phyloP scores from a whole-genome alignment of 2,113 vertebrate genomes.

The Strix aluco region DNA sequence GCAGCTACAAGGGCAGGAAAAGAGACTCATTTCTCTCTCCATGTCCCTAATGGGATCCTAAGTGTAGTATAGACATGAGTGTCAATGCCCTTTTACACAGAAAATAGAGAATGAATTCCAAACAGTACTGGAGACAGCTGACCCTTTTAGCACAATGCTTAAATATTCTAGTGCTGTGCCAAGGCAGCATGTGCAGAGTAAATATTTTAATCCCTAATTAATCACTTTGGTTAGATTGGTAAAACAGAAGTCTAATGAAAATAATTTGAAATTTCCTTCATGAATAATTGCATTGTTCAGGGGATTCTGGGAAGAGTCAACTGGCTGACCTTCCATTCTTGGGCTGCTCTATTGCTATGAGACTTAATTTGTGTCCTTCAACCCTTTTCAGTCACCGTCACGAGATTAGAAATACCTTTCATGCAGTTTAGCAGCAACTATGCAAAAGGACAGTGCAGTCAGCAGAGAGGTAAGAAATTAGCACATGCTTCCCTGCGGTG shows the following conservation, averaged over 20 bases:
- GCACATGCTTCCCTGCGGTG: slow-evolving; percentile 10
- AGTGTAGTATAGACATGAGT: slow-evolving; percentile 70
- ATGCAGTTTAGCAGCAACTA: slow-evolving; percentile 73
- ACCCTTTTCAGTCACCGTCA: slow-evolving; percentile 72
- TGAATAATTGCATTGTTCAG: slow-evolving; percentile 86
- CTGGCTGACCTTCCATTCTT: slow-evolving; percentile 81
- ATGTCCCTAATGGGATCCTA: slow-evolving; percentile 56
- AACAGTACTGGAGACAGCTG: slow-evolving; percentile 81
- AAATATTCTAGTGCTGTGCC: slow-evolving; percentile 85
- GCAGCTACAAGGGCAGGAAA: neutral
- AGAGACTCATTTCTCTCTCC: neutral
- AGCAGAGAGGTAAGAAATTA: slow-evolving; percentile 63
- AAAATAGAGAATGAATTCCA: slow-evolving; percentile 79
- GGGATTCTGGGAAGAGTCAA: slow-evolving; percentile 87
- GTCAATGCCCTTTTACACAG: slow-evolving; percentile 77
- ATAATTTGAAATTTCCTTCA: slow-evolving; percentile 87
- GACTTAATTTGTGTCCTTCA: slow-evolving; percentile 78
- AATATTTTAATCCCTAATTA: slow-evolving; percentile 91
- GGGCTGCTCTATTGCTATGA: slow-evolving; percentile 71
- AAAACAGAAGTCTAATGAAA: slow-evolving; percentile 88
- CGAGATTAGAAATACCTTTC: slow-evolving; percentile 79
- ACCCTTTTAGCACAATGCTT: slow-evolving; percentile 84
- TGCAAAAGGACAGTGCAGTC: slow-evolving; percentile 70
- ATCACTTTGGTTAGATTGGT: slow-evolving; percentile 89
- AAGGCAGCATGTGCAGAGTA: slow-evolving; percentile 86